These are phyloP conservation scores for Shinisaurus crocodilurus DNA, from an alignment of 2,113 vertebrate genomes.

Conservation along the genomic window DNA sequence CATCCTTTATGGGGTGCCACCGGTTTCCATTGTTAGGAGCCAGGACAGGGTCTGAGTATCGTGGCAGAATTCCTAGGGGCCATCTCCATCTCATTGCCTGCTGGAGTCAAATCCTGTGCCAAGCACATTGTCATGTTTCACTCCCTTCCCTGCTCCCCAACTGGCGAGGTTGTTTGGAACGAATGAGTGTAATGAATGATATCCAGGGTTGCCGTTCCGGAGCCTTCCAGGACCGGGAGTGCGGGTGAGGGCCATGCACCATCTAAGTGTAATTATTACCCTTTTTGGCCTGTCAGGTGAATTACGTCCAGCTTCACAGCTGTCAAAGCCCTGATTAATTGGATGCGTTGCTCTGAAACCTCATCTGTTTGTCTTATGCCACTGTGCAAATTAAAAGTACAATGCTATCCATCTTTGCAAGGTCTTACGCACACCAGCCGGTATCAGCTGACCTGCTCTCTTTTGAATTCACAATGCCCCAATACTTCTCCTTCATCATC, in stretches of 20 bases:
- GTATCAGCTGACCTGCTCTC: background rate
- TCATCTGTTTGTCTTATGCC: constrained; percentile 74
- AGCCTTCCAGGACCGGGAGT: background rate
- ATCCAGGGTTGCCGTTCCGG: background rate
- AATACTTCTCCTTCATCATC: background rate
- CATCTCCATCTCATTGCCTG: background rate
- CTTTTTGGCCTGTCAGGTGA: constrained; percentile 47
- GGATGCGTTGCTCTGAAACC: constrained; percentile 66
- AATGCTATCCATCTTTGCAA: constrained; percentile 67
- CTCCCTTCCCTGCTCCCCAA: background rate
- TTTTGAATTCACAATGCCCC: background rate
- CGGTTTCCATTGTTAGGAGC: background rate
- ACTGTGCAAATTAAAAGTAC: constrained; percentile 71
- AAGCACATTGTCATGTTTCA: fast-evolving
- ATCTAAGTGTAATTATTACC: constrained; percentile 48
- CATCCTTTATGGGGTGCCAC: background rate
- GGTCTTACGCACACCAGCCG: constrained; percentile 34
- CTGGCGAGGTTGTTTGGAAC: constrained; percentile 11
- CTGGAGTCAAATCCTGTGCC: background rate
- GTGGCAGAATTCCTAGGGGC: background rate
- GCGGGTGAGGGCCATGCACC: background rate
- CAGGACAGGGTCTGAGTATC: background rate
- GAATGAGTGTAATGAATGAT: background rate
- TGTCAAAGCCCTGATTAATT: constrained; percentile 72
- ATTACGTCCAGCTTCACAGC: constrained; percentile 63